These are phyloP conservation scores for Tetramorium alpestre DNA, from an alignment of 1,140 invertebrate genomes.

Conservation along the genomic window DNA sequence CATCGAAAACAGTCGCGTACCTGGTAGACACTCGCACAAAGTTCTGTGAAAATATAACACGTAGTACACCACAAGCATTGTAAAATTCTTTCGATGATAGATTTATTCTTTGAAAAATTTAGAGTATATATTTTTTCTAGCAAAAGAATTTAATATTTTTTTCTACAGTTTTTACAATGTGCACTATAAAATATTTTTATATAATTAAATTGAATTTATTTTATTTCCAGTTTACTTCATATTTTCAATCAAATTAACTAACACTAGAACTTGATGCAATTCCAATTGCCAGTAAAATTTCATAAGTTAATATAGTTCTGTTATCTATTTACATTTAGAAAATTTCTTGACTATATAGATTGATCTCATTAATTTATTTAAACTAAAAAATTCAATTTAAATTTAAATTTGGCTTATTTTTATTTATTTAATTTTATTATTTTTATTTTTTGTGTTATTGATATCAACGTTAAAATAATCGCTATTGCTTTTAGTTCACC, in stretches of 20 bases:
- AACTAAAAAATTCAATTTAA: neutral
- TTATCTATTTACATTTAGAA: neutral
- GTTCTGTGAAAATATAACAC: conserved; percentile 30
- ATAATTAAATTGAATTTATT: conserved; percentile 1
- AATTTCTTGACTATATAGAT: neutral
- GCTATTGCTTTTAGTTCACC: neutral
- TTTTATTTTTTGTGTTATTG: neutral
- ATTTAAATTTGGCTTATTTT: neutral
- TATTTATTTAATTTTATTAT: too few species aligned
- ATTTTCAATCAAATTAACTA: neutral
- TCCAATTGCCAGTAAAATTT: neutral
- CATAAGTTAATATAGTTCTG: neutral
- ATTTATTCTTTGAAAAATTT: conserved; percentile 10
- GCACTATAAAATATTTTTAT: neutral
- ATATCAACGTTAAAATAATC: neutral
- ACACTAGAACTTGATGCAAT: neutral
- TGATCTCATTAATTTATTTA: neutral
- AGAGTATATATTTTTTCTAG: neutral
- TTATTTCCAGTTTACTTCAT: conserved; percentile 1
- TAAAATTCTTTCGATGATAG: neutral
- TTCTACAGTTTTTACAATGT: neutral
- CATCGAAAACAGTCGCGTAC: conserved; percentile 42
- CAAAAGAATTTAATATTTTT: neutral
- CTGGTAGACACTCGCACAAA: conserved; percentile 36
- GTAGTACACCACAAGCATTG: neutral